Evolutionary conservation across 2,113 vertebrate genomes (phyloP), one percentile per base, ranked within the genome.

Genomic region (Gobiocypris rarus): DNA sequence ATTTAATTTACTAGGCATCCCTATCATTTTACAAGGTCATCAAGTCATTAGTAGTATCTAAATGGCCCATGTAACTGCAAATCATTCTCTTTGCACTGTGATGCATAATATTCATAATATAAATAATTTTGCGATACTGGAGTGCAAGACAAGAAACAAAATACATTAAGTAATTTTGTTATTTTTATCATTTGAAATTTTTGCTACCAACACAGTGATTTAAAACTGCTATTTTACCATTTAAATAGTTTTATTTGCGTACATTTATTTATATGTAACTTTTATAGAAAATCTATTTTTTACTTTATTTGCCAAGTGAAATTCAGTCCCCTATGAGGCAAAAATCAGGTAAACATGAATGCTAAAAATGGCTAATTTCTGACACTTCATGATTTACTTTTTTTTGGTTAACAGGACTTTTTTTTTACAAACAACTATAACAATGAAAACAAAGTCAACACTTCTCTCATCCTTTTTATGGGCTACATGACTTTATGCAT

Each of bases 261-360:
- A 69, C 15, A n/a, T 81, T 81, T 50, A 79, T 84, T 77, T 43
- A 43, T 77, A 34, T 22, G 14, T 38, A n/a, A 45, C 69, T 58
- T 82, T 71, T 45, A 84, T 63, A 77, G 63, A 65, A 50, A 73
- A 48, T 22, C 48, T 48, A 56, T 41, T 56, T 81, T 87, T 61
- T 76, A 76, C 76, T 79, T 74, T 58, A 70, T 85, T 87, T 85
- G 74, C 83, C 79, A 75, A 79, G 63, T 75, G 38, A 69, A 38
- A 52, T 22, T 34, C 34, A 70, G 54, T 61, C 73, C 43, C 28
- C 34, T 6, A 1, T 9, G 9, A 54, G 31, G 15, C 22, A 26
- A 48, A 43, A 76, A 61, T 76, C 69, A 70, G 59, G 41, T 80
- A 11, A 43, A 76, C 8, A 28, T 76, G n/a, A 48, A 54, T 41